phyloP scores from a whole-genome alignment of 2,797 vertebrate genomes.

The Semaprochilodus insignis region DNA sequence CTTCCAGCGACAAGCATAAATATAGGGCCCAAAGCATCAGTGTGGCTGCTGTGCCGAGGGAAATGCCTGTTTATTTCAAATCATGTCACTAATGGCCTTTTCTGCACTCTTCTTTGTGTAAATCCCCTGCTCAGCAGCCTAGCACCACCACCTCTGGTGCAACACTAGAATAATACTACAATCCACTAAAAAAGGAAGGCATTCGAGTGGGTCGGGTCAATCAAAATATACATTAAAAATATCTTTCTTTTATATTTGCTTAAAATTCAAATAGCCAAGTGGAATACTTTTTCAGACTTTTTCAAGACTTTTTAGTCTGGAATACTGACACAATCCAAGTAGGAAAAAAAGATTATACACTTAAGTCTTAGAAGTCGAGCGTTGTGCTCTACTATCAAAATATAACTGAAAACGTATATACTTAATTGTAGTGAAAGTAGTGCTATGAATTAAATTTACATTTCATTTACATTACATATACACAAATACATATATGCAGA shows the following conservation, averaged over 20 bases:
- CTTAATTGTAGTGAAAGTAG: no score
- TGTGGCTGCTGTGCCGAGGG: constrained; percentile 15
- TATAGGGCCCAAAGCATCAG: constrained; percentile 53
- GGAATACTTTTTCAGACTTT: neutral
- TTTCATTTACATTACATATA: neutral
- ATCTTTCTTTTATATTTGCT: neutral
- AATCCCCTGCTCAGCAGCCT: neutral
- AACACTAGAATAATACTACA: neutral
- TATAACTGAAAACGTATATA: no score
- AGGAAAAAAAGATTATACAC: no score
- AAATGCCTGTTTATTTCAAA: constrained; percentile 54
- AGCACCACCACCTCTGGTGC: constrained; percentile 2
- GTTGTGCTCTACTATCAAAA: no score
- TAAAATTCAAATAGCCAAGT: neutral
- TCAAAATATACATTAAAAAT: neutral
- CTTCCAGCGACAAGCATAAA: constrained; percentile 66
- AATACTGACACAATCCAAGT: neutral
- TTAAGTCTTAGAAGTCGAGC: no score
- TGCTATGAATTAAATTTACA: neutral
- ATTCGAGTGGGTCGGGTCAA: neutral
- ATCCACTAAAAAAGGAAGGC: neutral
- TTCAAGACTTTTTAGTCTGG: neutral
- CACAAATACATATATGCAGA: neutral
- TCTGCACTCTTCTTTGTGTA: constrained; percentile 18
- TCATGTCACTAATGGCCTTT: constrained; percentile 64